Conservation (phyloP, 2,113 vertebrate species). For the Misgurnus mizolepis region DNA sequence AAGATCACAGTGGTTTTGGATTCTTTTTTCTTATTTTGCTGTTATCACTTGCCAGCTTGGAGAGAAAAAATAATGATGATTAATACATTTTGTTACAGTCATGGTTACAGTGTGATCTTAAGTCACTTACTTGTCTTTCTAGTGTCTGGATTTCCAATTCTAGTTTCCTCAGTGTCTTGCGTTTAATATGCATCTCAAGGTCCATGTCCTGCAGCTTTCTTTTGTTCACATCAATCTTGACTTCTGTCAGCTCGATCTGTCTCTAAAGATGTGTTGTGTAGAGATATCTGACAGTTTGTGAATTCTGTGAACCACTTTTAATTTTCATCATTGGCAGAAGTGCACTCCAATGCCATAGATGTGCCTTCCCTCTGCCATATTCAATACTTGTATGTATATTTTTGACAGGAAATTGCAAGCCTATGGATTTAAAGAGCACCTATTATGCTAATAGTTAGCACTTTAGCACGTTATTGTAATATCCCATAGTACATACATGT, state of each 20-base stretch:
- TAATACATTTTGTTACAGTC: slow-evolving; percentile 10
- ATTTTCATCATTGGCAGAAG: background rate
- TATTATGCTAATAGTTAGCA: too few relatives aligned
- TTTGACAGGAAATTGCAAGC: too few relatives aligned
- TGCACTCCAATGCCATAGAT: slow-evolving; percentile 2
- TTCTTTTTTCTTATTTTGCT: background rate
- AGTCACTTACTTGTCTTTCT: slow-evolving; percentile 28
- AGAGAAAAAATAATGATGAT: background rate
- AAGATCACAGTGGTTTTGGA: too few relatives aligned
- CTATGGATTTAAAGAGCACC: too few relatives aligned
- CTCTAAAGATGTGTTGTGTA: slow-evolving; percentile 8
- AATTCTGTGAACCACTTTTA: slow-evolving; percentile 20
- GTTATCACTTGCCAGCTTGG: slow-evolving; percentile 12
- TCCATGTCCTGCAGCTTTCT: slow-evolving; percentile 28
- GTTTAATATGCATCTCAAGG: slow-evolving; percentile 12
- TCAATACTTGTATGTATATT: background rate
- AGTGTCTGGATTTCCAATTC: slow-evolving; percentile 18
- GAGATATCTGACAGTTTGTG: slow-evolving; percentile 25
- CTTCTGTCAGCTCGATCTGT: slow-evolving; percentile 17
- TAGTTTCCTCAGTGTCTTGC: slow-evolving; percentile 24
- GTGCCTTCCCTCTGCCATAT: background rate
- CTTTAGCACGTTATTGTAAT: too few relatives aligned
- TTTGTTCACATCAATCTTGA: slow-evolving; percentile 13
- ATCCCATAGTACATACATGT: too few relatives aligned
- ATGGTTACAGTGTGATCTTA: slow-evolving; percentile 20